A percentile compares a stretch with the other conserved stretches of the same genome.
Evolutionary conservation across 2,113 vertebrate genomes (phyloP).

Genomic region (Seriola dumerili): DNA sequence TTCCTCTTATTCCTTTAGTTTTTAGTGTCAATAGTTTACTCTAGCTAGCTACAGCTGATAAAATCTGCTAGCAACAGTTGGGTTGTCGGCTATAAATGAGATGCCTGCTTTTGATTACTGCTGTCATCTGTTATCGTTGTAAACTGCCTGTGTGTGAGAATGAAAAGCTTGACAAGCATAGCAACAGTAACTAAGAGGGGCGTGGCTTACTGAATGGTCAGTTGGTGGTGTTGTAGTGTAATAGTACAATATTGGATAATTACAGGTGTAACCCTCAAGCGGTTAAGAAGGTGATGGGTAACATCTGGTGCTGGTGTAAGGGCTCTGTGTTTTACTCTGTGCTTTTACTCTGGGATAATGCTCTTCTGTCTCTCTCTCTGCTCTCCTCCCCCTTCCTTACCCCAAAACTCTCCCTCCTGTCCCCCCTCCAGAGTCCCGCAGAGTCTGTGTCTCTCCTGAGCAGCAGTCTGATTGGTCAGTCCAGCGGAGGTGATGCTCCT

Average conservation of each 20-base stretch:
- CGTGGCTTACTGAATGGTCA: conserved; percentile 17
- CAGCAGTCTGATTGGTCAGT: conserved; percentile 78
- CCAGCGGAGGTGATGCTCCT: conserved; percentile 68
- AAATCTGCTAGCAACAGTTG: background rate
- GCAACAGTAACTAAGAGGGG: background rate
- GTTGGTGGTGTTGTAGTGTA: conserved; percentile 43
- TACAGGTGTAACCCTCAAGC: conserved; percentile 24
- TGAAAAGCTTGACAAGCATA: conserved; percentile 19
- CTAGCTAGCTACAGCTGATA: background rate
- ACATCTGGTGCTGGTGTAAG: conserved; percentile 58
- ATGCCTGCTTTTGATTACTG: background rate
- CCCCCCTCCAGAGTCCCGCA: conserved; percentile 70
- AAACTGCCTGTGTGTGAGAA: background rate
- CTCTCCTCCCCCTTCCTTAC: conserved; percentile 8
- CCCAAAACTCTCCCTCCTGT: background rate
- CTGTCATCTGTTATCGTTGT: background rate
- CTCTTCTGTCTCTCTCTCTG: conserved; percentile 4
- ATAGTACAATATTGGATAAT: conserved; percentile 21
- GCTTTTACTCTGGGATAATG: background rate
- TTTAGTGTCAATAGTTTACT: background rate
- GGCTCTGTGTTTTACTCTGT: conserved; percentile 1
- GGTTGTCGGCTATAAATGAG: background rate
- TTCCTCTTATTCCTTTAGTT: no score
- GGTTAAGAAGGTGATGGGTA: conserved; percentile 66
- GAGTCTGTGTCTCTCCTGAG: conserved; percentile 80